These are phyloP conservation scores for Pollimyrus isidori DNA, from an alignment of 2,113 vertebrate genomes.

Conservation along the genomic window DNA sequence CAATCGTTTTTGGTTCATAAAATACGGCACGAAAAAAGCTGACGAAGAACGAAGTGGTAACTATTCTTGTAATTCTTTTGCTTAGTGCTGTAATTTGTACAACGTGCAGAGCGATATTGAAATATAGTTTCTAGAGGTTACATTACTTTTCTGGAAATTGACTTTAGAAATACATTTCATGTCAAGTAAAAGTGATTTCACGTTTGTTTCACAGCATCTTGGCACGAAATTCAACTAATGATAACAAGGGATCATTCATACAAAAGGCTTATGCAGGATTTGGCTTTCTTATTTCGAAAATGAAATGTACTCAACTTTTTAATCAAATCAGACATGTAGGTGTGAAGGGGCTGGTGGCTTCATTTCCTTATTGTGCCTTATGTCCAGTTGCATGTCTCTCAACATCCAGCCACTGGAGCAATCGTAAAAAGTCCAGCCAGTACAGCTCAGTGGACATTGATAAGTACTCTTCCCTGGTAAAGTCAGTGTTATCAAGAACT, in stretches of 20 bases:
- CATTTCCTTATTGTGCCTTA: slow-evolving; percentile 34
- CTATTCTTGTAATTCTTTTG: neutral
- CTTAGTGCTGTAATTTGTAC: neutral
- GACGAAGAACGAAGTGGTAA: neutral
- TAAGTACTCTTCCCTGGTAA: slow-evolving; percentile 76
- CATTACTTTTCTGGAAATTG: neutral
- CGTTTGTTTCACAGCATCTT: neutral
- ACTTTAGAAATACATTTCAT: neutral
- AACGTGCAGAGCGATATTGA: neutral
- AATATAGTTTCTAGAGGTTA: neutral
- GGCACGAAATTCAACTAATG: neutral
- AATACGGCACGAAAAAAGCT: neutral
- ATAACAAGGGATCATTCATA: neutral
- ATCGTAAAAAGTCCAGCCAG: slow-evolving; percentile 63
- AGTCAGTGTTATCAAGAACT: slow-evolving; percentile 64
- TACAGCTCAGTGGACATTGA: slow-evolving; percentile 73
- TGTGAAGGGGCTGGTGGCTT: slow-evolving; percentile 31
- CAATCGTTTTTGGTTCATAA: neutral
- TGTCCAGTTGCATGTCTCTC: slow-evolving; percentile 43
- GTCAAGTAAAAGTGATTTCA: neutral
- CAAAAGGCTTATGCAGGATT: neutral
- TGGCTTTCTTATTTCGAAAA: slow-evolving; percentile 33
- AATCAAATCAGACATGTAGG: slow-evolving; percentile 38
- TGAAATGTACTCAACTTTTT: slow-evolving; percentile 48
- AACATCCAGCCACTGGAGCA: slow-evolving; percentile 41